phyloP scores from a whole-genome alignment of 2,113 vertebrate genomes.

The Ploceus nigricollis region DNA sequence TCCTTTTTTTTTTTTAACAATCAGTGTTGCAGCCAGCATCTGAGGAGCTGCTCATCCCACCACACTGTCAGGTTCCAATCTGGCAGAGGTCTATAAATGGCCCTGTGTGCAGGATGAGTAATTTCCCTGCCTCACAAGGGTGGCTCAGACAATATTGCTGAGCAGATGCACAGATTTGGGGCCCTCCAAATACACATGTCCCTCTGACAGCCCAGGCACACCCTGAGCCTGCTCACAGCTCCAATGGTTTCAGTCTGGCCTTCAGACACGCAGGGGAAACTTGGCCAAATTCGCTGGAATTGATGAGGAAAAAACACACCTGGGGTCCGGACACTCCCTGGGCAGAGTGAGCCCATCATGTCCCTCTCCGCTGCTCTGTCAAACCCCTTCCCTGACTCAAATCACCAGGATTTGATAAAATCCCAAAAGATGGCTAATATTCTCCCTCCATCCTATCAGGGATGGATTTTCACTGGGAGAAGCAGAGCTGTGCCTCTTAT shows the following conservation, averaged over 20 bases:
- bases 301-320: fast-evolving
- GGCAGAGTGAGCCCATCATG: fast-evolving
- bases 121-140: conserved; percentile 8
- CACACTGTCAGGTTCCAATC: neutral
- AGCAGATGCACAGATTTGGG: neutral
- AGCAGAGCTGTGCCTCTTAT: neutral
- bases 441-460: neutral
- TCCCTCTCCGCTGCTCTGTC: neutral
- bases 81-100: neutral
- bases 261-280: fast-evolving
- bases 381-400: neutral
- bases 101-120: neutral
- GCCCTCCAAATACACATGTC: neutral
- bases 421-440: fast-evolving
- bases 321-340: neutral
- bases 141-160: neutral
- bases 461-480: neutral
- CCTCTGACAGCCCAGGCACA: neutral
- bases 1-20: neutral
- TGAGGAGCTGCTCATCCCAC: conserved; percentile 12
- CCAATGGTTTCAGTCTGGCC: neutral
- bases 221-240: neutral
- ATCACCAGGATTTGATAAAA: neutral
- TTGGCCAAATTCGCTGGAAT: neutral
- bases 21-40: neutral